phyloP scores from a whole-genome alignment of 2,797 vertebrate genomes.

The Coccyzus lansbergi region DNA sequence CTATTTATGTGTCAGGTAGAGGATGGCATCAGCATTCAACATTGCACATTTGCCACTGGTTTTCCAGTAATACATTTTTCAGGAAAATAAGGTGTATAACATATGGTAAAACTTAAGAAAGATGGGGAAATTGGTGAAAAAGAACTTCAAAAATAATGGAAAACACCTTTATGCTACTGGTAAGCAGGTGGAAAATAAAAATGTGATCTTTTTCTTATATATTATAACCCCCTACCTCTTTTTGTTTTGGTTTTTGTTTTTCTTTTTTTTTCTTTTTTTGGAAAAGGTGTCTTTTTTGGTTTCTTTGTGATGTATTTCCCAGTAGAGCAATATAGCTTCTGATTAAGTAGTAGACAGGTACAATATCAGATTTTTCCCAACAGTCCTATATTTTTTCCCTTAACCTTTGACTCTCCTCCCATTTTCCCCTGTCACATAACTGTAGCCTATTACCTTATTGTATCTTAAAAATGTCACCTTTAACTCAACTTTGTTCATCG shows the following conservation, averaged over 20 bases:
- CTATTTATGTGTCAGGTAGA: background rate
- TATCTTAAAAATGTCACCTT: background rate
- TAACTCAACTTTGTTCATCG: background rate
- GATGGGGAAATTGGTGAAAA: background rate
- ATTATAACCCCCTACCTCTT: too few species aligned
- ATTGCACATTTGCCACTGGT: background rate
- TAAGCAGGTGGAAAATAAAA: conserved; percentile 42
- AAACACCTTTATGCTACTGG: conserved; percentile 61
- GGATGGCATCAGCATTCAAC: background rate
- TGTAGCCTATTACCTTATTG: background rate
- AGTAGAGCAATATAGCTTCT: background rate
- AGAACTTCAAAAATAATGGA: conserved; percentile 19
- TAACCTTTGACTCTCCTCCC: background rate
- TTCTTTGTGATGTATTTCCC: conserved; percentile 22
- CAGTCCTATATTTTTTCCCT: background rate
- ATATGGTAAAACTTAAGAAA: conserved; percentile 25
- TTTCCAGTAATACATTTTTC: conserved; percentile 18
- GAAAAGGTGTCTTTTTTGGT: background rate
- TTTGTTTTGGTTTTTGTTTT: too few species aligned
- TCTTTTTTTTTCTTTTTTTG: background rate
- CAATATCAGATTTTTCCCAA: background rate
- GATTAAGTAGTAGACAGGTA: conserved; percentile 5
- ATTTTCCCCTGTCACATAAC: background rate
- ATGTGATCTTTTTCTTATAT: background rate
- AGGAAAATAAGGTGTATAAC: conserved; percentile 30